Evolutionary conservation across 2,888 invertebrate species (phyloP).

Genomic region (Papilio gigon): DNA sequence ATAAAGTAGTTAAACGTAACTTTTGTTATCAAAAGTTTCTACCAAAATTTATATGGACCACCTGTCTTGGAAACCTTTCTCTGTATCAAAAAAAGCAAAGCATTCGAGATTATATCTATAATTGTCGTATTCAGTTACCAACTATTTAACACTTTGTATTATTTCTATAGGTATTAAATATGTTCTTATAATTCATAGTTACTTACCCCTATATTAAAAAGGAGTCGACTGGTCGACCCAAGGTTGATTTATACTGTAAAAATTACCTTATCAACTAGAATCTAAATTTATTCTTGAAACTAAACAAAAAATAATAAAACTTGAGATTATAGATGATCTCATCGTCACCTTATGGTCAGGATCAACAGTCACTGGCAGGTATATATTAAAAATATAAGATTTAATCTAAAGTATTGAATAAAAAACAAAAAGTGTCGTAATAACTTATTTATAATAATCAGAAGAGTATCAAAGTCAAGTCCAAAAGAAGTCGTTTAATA

Average conservation of each 20-base stretch:
- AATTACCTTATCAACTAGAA: neutral
- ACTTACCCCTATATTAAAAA: neutral
- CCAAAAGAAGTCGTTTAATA: too few species aligned
- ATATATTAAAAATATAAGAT: neutral
- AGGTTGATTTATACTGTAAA: too few species aligned
- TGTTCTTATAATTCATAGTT: neutral
- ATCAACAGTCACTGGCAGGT: neutral
- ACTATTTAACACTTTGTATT: neutral
- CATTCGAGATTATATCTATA: conserved; percentile 4
- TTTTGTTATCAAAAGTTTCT: conserved; percentile 8
- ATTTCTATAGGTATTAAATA: neutral
- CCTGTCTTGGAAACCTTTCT: neutral
- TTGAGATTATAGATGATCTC: neutral
- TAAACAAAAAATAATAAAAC: neutral
- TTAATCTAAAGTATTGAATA: neutral
- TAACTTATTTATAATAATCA: too few species aligned
- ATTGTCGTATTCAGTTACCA: neutral
- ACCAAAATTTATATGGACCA: conserved; percentile 15
- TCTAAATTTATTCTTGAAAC: neutral
- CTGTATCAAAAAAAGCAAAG: conserved; percentile 1
- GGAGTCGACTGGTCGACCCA: neutral
- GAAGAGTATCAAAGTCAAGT: neutral
- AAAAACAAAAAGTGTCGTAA: too few species aligned
- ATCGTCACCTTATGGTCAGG: neutral
- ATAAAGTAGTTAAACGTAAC: conserved; percentile 4